These are phyloP conservation scores for Abscondita cerata DNA, from an alignment of 2,888 invertebrate genomes.

Conservation along the genomic window DNA sequence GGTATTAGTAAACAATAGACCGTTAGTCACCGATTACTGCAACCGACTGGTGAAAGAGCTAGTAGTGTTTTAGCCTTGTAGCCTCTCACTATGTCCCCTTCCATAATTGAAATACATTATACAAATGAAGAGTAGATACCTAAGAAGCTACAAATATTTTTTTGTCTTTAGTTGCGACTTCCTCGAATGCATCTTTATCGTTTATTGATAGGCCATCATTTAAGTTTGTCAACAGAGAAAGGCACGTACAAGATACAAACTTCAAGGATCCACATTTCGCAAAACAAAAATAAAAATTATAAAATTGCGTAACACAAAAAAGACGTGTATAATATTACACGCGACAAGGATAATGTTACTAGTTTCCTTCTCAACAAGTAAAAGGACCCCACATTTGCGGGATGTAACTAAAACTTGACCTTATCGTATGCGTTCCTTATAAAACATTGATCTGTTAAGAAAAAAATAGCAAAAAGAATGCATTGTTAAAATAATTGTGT, in stretches of 20 bases:
- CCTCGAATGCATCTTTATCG: slow-evolving; percentile 15
- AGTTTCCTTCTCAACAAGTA: too few species aligned
- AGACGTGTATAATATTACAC: too few species aligned
- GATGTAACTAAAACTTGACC: too few species aligned
- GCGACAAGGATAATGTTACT: too few species aligned
- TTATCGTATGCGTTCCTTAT: too few species aligned
- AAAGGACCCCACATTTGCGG: too few species aligned
- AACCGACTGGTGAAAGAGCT: slow-evolving; percentile 53
- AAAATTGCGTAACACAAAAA: too few species aligned
- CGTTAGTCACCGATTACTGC: slow-evolving; percentile 51
- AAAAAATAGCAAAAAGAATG: too few species aligned
- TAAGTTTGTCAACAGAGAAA: slow-evolving; percentile 9
- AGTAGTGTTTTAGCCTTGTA: slow-evolving; percentile 53
- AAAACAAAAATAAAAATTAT: too few species aligned
- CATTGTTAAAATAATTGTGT: too few species aligned
- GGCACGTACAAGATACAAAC: slow-evolving; percentile 6
- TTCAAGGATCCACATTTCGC: neutral
- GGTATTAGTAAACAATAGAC: slow-evolving; percentile 26
- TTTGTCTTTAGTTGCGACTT: slow-evolving; percentile 11
- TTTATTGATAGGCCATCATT: slow-evolving; percentile 4
- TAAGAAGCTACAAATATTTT: slow-evolving; percentile 7
- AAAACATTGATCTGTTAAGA: too few species aligned
- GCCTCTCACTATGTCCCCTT: slow-evolving; percentile 46
- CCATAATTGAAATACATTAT: slow-evolving; percentile 22
- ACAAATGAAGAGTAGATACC: slow-evolving; percentile 22